phyloP scores from a whole-genome alignment of 2,797 vertebrate genomes.

The Sebastes wilsoni region DNA sequence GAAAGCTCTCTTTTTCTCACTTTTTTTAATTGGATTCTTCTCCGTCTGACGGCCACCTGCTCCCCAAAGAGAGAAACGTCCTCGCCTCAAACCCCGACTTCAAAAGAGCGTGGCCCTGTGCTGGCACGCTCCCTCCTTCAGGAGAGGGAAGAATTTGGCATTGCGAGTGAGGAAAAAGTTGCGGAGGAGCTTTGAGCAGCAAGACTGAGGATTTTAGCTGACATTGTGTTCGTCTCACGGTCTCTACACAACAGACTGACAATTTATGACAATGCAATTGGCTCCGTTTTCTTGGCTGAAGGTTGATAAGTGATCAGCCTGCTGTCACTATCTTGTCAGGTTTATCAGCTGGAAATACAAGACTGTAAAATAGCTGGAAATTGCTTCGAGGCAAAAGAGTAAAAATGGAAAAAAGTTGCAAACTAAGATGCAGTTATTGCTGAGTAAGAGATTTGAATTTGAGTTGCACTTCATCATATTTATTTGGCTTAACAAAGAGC shows the following conservation, averaged over 20 bases:
- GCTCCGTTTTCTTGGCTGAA: slow-evolving; percentile 6
- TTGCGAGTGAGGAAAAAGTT: not conserved
- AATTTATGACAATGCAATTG: slow-evolving; percentile 28
- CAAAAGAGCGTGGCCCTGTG: slow-evolving; percentile 32
- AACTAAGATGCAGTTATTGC: not conserved
- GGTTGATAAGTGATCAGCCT: slow-evolving; percentile 16
- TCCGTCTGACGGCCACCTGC: slow-evolving; percentile 33
- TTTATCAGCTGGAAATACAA: slow-evolving; percentile 20
- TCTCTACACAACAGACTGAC: slow-evolving; percentile 7
- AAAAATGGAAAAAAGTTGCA: not conserved
- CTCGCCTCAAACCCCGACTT: slow-evolving; percentile 38
- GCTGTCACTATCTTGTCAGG: slow-evolving; percentile 21
- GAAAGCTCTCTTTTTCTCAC: slow-evolving; percentile 10
- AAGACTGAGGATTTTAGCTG: slow-evolving; percentile 37
- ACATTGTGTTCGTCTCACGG: slow-evolving; percentile 1
- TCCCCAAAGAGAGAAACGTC: slow-evolving; percentile 29
- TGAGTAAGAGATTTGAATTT: not conserved
- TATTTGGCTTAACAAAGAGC: not conserved
- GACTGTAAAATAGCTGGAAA: not conserved
- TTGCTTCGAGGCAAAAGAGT: not conserved
- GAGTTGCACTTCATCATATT: not conserved
- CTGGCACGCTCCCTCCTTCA: slow-evolving; percentile 2
- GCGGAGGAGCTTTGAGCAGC: slow-evolving; percentile 9
- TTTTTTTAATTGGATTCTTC: slow-evolving; percentile 66
- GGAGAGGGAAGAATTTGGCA: not conserved